These are phyloP conservation scores for Microplitis mediator DNA, from an alignment of 1,140 invertebrate species.

Conservation along the genomic window DNA sequence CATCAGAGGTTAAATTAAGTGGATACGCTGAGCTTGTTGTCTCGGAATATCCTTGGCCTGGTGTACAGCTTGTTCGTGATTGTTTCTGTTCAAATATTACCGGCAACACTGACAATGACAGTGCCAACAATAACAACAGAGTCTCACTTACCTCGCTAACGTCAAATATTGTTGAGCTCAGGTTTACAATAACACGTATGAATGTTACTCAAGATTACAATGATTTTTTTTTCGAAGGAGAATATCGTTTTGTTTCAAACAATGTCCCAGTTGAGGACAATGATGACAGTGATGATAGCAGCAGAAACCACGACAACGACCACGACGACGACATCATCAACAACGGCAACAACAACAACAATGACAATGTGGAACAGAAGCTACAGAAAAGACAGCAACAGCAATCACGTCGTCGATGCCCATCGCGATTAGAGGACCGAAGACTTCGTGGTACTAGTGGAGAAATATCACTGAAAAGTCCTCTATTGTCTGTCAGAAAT, in stretches of 20 bases:
- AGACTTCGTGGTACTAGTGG: slow-evolving; percentile 73
- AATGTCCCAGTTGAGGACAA: background rate
- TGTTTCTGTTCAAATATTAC: slow-evolving; percentile 77
- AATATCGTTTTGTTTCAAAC: slow-evolving; percentile 72
- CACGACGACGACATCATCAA: too few species aligned
- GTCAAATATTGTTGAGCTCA: slow-evolving; percentile 72
- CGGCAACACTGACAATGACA: slow-evolving; percentile 31
- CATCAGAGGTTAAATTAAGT: slow-evolving; percentile 33
- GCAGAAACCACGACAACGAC: slow-evolving; percentile 15
- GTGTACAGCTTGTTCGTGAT: slow-evolving; percentile 71
- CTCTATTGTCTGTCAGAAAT: slow-evolving; percentile 42
- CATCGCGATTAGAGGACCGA: slow-evolving; percentile 68
- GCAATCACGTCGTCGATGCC: slow-evolving; percentile 64
- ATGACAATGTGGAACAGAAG: too few species aligned
- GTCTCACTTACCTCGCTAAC: slow-evolving; percentile 68
- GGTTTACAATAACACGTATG: slow-evolving; percentile 78
- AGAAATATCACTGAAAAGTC: slow-evolving; percentile 67
- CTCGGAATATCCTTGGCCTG: slow-evolving; percentile 76
- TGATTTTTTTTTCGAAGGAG: slow-evolving; percentile 80
- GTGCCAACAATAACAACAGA: slow-evolving; percentile 28
- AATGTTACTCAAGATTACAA: slow-evolving; percentile 81
- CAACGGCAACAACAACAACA: too few species aligned
- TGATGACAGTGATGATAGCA: slow-evolving; percentile 20
- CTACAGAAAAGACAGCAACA: too few species aligned
- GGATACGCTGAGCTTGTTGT: slow-evolving; percentile 72